phyloP scores from a whole-genome alignment of 2,797 vertebrate genomes.

The Rhadinocentrus ornatus region DNA sequence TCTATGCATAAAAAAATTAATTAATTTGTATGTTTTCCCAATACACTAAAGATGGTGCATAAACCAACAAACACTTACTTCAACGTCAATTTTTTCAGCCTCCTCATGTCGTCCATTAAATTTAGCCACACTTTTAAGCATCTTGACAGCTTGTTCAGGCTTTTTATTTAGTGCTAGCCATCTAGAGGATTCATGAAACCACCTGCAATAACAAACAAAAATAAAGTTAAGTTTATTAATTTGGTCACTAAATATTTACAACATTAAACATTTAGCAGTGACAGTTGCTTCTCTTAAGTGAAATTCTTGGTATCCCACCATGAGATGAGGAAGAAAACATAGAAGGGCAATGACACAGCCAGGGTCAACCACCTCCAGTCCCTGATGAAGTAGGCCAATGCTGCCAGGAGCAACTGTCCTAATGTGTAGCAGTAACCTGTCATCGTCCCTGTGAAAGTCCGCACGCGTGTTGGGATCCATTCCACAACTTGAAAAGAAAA shows the following conservation, averaged over 20 bases:
- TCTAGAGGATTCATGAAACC: slow-evolving; percentile 89
- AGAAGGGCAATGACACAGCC: slow-evolving; percentile 82
- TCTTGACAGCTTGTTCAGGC: slow-evolving; percentile 80
- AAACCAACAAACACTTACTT: slow-evolving; percentile 64
- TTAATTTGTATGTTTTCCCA: too few relatives aligned
- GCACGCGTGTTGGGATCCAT: slow-evolving; percentile 82
- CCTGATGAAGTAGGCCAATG: slow-evolving; percentile 80
- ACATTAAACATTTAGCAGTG: neutral
- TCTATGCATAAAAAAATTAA: slow-evolving; percentile 68
- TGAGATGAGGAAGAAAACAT: slow-evolving; percentile 79
- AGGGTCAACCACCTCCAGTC: slow-evolving; percentile 86
- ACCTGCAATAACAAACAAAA: slow-evolving; percentile 74
- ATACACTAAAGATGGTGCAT: too few relatives aligned
- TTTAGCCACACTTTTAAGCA: slow-evolving; percentile 82
- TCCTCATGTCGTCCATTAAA: slow-evolving; percentile 79
- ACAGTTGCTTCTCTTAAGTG: neutral
- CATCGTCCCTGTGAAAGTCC: slow-evolving; percentile 76
- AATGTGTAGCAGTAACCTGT: slow-evolving; percentile 79
- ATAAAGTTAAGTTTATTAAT: slow-evolving; percentile 3
- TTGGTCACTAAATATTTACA: neutral
- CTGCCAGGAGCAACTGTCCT: slow-evolving; percentile 80
- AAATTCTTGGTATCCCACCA: slow-evolving; percentile 75
- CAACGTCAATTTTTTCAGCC: slow-evolving; percentile 78
- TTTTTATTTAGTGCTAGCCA: slow-evolving; percentile 86
- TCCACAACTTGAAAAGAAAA: slow-evolving; percentile 78